Percentiles rank a stretch among this genome's conserved stretches.
phyloP scores from a whole-genome alignment of 2,113 vertebrate genomes.

The Eulemur macaco region DNA sequence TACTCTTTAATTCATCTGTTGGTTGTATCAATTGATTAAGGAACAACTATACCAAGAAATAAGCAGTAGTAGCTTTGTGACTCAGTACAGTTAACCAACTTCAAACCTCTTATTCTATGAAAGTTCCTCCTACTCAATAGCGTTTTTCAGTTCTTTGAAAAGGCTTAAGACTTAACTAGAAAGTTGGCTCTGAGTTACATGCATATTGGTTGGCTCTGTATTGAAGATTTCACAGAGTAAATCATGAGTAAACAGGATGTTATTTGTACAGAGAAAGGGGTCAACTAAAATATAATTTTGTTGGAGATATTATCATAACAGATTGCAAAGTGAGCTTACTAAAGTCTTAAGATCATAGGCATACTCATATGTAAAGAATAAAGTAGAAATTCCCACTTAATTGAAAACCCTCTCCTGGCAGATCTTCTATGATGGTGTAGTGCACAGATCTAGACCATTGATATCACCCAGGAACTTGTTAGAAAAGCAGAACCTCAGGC shows the following conservation, averaged over 20 bases:
- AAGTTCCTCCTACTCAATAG: not conserved
- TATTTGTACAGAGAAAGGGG: not conserved
- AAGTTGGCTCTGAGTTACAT: not conserved
- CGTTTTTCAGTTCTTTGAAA: slow-evolving; percentile 5
- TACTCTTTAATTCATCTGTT: not conserved
- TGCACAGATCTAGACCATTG: not conserved
- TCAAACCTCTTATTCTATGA: slow-evolving; percentile 4
- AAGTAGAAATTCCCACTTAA: not conserved
- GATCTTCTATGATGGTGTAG: not conserved
- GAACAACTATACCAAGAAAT: slow-evolving; percentile 30
- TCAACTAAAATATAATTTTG: slow-evolving; percentile 2
- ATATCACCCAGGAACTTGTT: not conserved
- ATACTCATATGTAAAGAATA: not conserved
- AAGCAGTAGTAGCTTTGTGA: not conserved
- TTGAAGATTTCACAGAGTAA: not conserved
- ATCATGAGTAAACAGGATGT: not conserved
- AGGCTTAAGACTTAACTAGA: slow-evolving; percentile 11
- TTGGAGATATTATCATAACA: not conserved
- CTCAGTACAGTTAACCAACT: slow-evolving; percentile 3
- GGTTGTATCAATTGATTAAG: not conserved
- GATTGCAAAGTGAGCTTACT: not conserved
- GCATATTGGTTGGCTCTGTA: not conserved
- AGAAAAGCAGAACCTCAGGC: not conserved
- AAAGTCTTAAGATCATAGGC: not conserved
- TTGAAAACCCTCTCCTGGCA: not conserved